Evolutionary conservation across 2,888 invertebrate species (phyloP).

Genomic region (Cryptus viduatorius): DNA sequence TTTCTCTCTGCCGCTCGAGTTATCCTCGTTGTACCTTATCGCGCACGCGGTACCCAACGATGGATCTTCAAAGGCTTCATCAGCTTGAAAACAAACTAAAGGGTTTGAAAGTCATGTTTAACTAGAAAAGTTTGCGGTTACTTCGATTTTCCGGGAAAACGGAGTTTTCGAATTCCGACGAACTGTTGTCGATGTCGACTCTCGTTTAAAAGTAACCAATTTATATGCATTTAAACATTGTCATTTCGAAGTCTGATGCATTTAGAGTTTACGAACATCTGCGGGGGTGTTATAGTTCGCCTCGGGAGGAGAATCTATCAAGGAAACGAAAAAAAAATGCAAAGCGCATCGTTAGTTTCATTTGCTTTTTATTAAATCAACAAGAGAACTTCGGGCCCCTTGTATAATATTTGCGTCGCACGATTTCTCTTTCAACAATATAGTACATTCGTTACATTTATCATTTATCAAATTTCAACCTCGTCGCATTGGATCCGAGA

Average conservation of each 20-base stretch:
- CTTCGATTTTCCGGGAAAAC: background rate
- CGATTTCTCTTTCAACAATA: slow-evolving; percentile 59
- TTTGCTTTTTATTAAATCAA: slow-evolving; percentile 64
- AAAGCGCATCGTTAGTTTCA: slow-evolving; percentile 30
- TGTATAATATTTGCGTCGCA: slow-evolving; percentile 44
- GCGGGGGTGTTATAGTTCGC: background rate
- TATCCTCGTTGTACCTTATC: background rate
- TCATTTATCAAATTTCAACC: slow-evolving; percentile 36
- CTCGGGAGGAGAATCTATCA: background rate
- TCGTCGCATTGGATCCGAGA: background rate
- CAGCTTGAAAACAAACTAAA: slow-evolving; percentile 10
- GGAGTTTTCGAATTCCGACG: background rate
- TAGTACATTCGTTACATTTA: slow-evolving; percentile 50
- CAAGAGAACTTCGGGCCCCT: slow-evolving; percentile 53
- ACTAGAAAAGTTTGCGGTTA: slow-evolving; percentile 41
- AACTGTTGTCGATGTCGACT: slow-evolving; percentile 7
- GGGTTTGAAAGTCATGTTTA: slow-evolving; percentile 20
- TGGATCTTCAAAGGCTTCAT: background rate
- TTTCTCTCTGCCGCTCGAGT: background rate
- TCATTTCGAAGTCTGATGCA: background rate
- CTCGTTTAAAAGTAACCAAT: slow-evolving; percentile 27
- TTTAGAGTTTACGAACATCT: background rate
- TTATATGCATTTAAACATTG: slow-evolving; percentile 35
- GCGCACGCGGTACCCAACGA: background rate
- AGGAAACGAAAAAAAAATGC: background rate